Percentiles rank a stretch among this genome's conserved stretches.
These are phyloP conservation scores for Cecidostiba fungosa DNA, from an alignment of 2,888 invertebrate species.

Conservation along the genomic window DNA sequence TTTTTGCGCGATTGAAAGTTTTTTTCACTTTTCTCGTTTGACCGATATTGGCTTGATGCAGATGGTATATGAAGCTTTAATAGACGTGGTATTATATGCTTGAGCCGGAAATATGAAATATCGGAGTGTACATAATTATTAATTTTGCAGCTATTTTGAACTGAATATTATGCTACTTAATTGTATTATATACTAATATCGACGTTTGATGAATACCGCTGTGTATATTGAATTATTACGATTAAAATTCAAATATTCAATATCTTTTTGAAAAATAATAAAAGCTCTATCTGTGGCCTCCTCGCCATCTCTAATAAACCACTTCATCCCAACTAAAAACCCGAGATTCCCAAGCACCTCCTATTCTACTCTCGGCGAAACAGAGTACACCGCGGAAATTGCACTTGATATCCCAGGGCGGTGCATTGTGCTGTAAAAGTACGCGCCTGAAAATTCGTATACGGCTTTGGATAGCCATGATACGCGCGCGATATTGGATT, in stretches of 20 bases:
- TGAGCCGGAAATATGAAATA: too few species aligned
- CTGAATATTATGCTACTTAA: too few species aligned
- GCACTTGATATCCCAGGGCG: neutral
- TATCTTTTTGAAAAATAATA: too few species aligned
- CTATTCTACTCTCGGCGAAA: neutral
- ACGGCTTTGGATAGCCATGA: constrained; percentile 36
- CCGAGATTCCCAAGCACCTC: neutral
- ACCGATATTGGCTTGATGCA: neutral
- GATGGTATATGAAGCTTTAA: too few species aligned
- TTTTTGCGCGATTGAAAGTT: neutral
- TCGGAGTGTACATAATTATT: too few species aligned
- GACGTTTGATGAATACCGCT: too few species aligned
- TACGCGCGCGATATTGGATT: constrained; percentile 48
- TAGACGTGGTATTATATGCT: too few species aligned
- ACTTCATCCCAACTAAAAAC: neutral
- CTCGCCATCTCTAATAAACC: neutral
- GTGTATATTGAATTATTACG: too few species aligned
- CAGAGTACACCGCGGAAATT: neutral
- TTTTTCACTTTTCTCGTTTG: neutral
- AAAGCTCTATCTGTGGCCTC: neutral
- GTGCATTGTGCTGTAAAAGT: constrained; percentile 3
- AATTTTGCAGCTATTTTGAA: too few species aligned
- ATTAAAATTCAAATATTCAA: too few species aligned
- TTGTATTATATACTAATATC: too few species aligned
- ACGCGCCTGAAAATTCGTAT: constrained; percentile 25